Evolutionary conservation across 2,797 vertebrate species (phyloP), one percentile per base, ranked within the genome.

Genomic region (Urocyon cinereoargenteus): DNA sequence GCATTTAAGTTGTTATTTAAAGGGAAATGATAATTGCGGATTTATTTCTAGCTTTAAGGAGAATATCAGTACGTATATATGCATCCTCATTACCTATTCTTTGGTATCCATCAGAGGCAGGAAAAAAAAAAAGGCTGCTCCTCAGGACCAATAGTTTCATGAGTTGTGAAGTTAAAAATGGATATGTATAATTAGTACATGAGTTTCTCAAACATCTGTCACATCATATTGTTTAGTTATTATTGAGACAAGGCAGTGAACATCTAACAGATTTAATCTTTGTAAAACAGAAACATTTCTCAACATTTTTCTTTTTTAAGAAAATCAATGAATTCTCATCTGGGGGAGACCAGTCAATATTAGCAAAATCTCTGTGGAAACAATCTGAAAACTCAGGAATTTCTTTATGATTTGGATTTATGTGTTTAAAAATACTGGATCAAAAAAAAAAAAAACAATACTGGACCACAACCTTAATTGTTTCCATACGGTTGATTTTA

Each of bases 181-280:
- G 85, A 96, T 82, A 75, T 61, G 51, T 93, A 85, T 96, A 92
- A 98, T 97, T 97, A 84, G 88, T 94, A 96, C 68, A 78, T 94
- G 77, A 94, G 96, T 96, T 95, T 98, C 86, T 86, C 83, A 96
- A 98, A 98, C 97, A 97, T 98, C 97, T 98, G 97, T 85, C 97
- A 95, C 94, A 98, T 97, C 93, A 92, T 86, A 66, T 96, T 98
- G 97, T 97, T 98, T 96, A 98, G 98, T 97, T 96, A 78, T 81
- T 96, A 98, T 40, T 93, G 90, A 95, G 94, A 95, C 96, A 97
- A 51, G 36, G 92, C 97, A 94, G 91, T 93, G 97, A 97, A 97
- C 86, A 90, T 86, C 86, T 95, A 96, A 97, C 96, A 98, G 96
- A 98, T 96, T 91, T 96, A 91, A 97, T 97, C 94, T 95, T 70